Base-by-base conservation (phyloP, 2,888 invertebrate species). In the Chrysolina oricalcia region DNA sequence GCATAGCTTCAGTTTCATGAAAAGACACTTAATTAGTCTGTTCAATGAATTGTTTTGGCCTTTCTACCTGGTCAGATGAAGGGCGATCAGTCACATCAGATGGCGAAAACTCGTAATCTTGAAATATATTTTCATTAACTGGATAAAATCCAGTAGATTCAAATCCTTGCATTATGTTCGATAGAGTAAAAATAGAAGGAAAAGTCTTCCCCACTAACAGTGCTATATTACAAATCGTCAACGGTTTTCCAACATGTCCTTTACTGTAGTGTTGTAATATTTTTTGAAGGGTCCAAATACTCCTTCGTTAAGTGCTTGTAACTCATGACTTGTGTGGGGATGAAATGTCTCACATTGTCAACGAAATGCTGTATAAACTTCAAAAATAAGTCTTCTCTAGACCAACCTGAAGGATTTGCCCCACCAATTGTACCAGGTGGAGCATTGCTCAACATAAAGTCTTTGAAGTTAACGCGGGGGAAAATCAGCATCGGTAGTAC, bases 401-500 rank as follows among this genome's bases (percentile, higher is more conserved):
- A 63, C 43, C 23, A 43, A 21, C 59, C 59, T 40, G 70, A 35
- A 43, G 70, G 70, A 43, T 53, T 53, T 21, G 70, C 41, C n/a
- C 62, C 62, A 70, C 64, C 35, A 41, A 64, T 41, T 5, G 35
- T 2, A 17, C 64, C 43, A n/a, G 72, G 35, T 5, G 83, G 80
- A 10, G 77, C 80, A 27, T 78, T 81, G 46, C 73, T 76, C 41
- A 82, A 6, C 78, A 82, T 81, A 69, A 69, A 70, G n/a, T 70
- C 69, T 50, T 73, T 73, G 59, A 73, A 68, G 62, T 73, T 73
- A 17, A 73, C 63, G 15, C 68, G n/a, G 23, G 69, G 70, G 50
- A 84, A 84, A 56, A 83, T 74, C 41, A 82, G 73, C 78, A 81
- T 74, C 5, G 82, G 82, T n/a, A 82, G 81, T 35, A 82, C 66